Percentiles rank a stretch among this genome's conserved stretches.
Conservation (phyloP, 2,797 vertebrate species). For the Microctenopoma steveboyesi region DNA sequence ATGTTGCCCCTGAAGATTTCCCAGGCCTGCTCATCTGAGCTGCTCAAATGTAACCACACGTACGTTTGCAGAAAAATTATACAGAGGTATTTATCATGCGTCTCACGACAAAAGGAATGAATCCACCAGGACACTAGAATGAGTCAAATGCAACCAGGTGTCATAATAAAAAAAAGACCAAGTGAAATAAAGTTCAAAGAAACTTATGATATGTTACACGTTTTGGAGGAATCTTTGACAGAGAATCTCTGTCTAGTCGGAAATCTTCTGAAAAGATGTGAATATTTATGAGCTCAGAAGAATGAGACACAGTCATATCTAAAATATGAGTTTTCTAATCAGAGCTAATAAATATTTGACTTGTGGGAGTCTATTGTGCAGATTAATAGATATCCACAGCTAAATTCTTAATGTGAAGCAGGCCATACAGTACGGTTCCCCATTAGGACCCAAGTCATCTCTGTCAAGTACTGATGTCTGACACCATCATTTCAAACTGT, state of each 20-base stretch:
- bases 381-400: constrained; percentile 84
- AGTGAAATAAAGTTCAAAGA: constrained; percentile 59
- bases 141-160: constrained; percentile 9
- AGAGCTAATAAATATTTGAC: constrained; percentile 89
- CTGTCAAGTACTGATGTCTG: constrained; percentile 65
- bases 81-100: constrained; percentile 16
- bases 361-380: constrained; percentile 78
- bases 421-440: constrained; percentile 69
- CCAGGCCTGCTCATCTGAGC: constrained; percentile 47
- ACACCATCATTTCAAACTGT: constrained; percentile 48
- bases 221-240: constrained; percentile 67
- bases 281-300: constrained; percentile 82
- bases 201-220: constrained; percentile 64
- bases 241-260: constrained; percentile 67
- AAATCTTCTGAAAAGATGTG: constrained; percentile 77
- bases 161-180: constrained; percentile 28
- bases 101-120: constrained; percentile 19
- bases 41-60: constrained; percentile 10
- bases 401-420: constrained; percentile 85
- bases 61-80: background rate
- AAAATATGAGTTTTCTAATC: constrained; percentile 88
- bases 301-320: constrained; percentile 82
- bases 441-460: constrained; percentile 78
- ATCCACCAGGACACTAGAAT: constrained; percentile 14
- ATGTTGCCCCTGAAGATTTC: constrained; percentile 58